Evolutionary conservation across 2,888 invertebrate species (phyloP), one percentile per base, ranked within the genome.

Genomic region (Flexamia atlantica): DNA sequence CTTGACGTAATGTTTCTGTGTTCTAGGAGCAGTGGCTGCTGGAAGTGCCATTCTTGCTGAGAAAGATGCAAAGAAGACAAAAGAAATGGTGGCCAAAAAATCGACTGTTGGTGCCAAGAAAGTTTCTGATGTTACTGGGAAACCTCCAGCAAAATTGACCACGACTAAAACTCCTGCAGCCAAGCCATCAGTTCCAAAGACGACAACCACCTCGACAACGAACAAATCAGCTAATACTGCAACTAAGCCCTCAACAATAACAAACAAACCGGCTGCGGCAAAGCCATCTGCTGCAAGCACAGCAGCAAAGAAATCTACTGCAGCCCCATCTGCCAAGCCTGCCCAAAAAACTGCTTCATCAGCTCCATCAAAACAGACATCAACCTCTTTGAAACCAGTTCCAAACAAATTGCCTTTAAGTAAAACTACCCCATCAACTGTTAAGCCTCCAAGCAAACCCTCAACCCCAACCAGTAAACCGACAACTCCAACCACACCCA

Each of bases 131-230:
- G 36, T 23, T 14, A 23, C 72, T n/a, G 36, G 50, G 3, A 82
- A 82, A 72, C 85, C 85, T 70, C 82, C 88, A 25, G 64, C 85
- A 20, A 87, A 87, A 82, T 64, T 86, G 9, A 60, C 86, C 20
- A 81, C 85, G 14, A 64, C 81, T 14, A 81, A 81, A 68, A 85
- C 86, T 72, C 83, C 88, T 30, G 53, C 86, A 30, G 50, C 30
- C 87, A 87, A 83, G 72, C 87, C 28, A 68, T 85, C 30, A 82
- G 85, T 14, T 46, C 84, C 57, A 84, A 86, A 79, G 28, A 68
- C 68, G 25, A 50, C 82, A 28, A 82, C 82, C 57, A 53, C 70
- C 10, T 57, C 82, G 30, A 50, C 82, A 64, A 68, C 81, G 20
- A 57, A 36, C 9, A 81, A 81, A 50, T 14, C 81, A 25, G 30